Conservation (phyloP, 2,888 invertebrate genomes). For the Hyposoter didymator region DNA sequence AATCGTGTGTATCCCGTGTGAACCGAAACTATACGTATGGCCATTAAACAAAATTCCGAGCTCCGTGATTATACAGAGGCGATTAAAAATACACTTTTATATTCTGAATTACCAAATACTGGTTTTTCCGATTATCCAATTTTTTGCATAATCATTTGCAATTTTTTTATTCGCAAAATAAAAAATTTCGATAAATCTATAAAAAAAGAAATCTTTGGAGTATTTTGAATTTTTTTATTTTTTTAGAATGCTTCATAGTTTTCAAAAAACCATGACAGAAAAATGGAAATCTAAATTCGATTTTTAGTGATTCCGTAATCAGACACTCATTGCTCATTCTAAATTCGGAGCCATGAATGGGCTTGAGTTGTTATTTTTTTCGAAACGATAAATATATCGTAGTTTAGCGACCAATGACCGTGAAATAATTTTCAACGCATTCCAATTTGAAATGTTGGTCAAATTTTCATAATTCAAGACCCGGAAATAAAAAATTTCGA, state of each 20-base stretch:
- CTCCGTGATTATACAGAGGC: background rate
- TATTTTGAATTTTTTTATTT: too few species aligned
- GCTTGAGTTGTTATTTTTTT: background rate
- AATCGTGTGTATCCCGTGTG: constrained; percentile 34
- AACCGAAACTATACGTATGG: constrained; percentile 32
- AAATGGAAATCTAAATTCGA: too few species aligned
- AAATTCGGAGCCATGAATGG: too few species aligned
- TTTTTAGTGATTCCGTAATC: too few species aligned
- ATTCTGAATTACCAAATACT: background rate
- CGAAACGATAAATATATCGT: background rate
- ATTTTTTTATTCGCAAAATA: too few species aligned
- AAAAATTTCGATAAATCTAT: too few species aligned
- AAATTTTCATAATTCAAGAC: background rate
- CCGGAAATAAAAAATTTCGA: background rate
- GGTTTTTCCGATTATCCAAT: background rate
- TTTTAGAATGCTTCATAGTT: too few species aligned
- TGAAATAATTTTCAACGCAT: too few species aligned
- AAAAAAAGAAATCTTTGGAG: too few species aligned
- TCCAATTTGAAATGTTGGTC: background rate
- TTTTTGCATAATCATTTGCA: too few species aligned
- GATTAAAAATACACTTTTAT: background rate
- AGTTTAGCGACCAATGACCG: background rate
- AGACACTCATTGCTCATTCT: too few species aligned
- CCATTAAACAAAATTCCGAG: constrained; percentile 35
- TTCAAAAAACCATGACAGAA: too few species aligned